Evolutionary conservation across 2,113 vertebrate genomes (phyloP).

Genomic region (Petaurus breviceps): DNA sequence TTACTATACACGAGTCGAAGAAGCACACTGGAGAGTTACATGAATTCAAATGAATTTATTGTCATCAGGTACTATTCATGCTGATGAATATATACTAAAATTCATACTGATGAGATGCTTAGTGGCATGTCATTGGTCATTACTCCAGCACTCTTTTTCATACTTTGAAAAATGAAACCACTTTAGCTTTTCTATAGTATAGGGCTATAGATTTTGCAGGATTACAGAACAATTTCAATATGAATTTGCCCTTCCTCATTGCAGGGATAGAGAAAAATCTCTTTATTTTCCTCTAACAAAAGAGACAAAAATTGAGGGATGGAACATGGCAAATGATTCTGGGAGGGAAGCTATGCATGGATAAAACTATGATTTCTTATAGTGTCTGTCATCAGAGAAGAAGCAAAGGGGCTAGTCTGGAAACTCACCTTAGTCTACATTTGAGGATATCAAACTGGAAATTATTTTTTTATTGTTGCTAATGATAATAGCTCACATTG

Average conservation of each 20-base stretch:
- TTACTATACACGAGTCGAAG: neutral
- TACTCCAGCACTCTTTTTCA: constrained; percentile 51
- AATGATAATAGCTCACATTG: neutral
- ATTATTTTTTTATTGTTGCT: neutral
- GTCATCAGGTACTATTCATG: constrained; percentile 63
- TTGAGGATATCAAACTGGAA: neutral
- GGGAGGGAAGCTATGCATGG: neutral
- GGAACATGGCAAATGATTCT: neutral
- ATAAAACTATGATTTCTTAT: neutral
- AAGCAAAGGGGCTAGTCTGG: neutral
- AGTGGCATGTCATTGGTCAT: constrained; percentile 38
- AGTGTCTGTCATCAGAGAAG: neutral
- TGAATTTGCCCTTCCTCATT: neutral
- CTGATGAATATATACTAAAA: constrained; percentile 43
- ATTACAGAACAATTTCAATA: neutral
- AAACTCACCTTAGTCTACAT: neutral
- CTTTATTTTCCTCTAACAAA: neutral
- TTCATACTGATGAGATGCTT: neutral
- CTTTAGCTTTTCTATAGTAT: neutral
- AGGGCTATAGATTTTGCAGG: neutral
- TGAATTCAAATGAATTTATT: constrained; percentile 64
- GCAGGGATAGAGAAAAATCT: neutral
- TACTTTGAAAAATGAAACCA: constrained; percentile 51
- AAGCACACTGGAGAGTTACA: constrained; percentile 24
- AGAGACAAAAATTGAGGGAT: neutral